Evolutionary conservation across 2,113 vertebrate species (phyloP), one percentile per base, ranked within the genome.

Genomic region (Echinops telfairi): DNA sequence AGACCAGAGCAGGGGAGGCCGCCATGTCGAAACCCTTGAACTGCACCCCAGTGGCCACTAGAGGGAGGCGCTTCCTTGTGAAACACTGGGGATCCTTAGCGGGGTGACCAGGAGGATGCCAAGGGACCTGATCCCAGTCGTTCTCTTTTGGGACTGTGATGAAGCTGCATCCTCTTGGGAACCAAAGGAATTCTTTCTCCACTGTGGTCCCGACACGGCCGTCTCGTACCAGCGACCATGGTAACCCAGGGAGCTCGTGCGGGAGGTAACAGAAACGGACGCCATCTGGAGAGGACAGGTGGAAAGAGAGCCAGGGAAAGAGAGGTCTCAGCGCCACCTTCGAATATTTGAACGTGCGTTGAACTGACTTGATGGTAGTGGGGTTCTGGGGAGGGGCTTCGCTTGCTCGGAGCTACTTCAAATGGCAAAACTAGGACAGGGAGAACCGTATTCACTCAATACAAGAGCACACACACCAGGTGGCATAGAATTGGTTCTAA

Each of bases 61-160:
- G 96, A 95, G 95, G 95, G 94, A n/a, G 83, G n/a, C 43, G 43
- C 83, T 92, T 80, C 89, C 79, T 83, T 3, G 11, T 53, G 81
- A 91, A 96, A 83, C 31, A 25, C 29, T 17, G 31, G 36, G 40
- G 64, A 68, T 23, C 58, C 43, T 25, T 29, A 17, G 64, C 14
- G n/a, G 60, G 23, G 58, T 83, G 73, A 47, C 22, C 31, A 17
- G 1, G 17, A 3, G 38, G 70, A 31, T 1, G 33, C 0, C 7
- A 33, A 22, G 40, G 33, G 20, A 36, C 29, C 75, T 27, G 20
- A 15, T 62, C 33, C 27, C 14, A 3, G 22, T 73, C 36, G 22
- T 64, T 47, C 31, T 29, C 66, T 83, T 82, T 80, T 15, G 53
- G 78, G 81, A 16, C 29, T 0, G 2, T 31, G 27, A 71, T 22